Evolutionary conservation across 1,140 invertebrate species (phyloP).

Genomic region (Neodiprion virginianus): DNA sequence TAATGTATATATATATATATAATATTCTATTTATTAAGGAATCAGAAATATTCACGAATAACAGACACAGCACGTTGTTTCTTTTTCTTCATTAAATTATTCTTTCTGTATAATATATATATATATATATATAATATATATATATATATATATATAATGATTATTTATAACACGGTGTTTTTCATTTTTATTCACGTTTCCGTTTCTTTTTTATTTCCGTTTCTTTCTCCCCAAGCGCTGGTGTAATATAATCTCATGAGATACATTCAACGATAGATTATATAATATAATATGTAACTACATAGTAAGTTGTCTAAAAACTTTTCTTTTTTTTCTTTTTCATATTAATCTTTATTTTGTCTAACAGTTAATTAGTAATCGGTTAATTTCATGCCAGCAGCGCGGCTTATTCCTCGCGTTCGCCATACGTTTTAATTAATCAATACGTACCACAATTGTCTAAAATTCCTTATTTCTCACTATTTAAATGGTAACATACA

Average conservation of each 20-base stretch:
- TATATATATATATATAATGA: neutral
- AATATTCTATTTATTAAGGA: neutral
- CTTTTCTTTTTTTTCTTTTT: neutral
- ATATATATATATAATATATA: too few relatives aligned
- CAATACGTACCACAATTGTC: too few relatives aligned
- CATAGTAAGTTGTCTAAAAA: neutral
- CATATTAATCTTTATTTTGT: neutral
- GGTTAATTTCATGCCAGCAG: constrained; percentile 7
- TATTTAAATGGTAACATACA: too few relatives aligned
- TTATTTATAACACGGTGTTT: neutral
- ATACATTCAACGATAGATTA: constrained; percentile 7
- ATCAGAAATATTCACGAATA: constrained; percentile 4
- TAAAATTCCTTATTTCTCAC: too few relatives aligned
- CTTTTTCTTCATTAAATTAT: neutral
- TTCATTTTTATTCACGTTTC: too few relatives aligned
- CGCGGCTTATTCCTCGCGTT: neutral
- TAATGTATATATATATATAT: neutral
- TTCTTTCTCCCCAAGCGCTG: neutral
- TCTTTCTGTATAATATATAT: neutral
- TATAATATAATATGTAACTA: neutral
- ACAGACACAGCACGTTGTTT: neutral
- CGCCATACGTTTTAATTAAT: neutral
- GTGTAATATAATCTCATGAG: constrained; percentile 7
- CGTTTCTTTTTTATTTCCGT: too few relatives aligned
- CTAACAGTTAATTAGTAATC: neutral